A percentile compares a stretch with the other conserved stretches of the same genome.
Evolutionary conservation across 2,113 vertebrate species (phyloP).

Genomic region (Odontophorus gujanensis): DNA sequence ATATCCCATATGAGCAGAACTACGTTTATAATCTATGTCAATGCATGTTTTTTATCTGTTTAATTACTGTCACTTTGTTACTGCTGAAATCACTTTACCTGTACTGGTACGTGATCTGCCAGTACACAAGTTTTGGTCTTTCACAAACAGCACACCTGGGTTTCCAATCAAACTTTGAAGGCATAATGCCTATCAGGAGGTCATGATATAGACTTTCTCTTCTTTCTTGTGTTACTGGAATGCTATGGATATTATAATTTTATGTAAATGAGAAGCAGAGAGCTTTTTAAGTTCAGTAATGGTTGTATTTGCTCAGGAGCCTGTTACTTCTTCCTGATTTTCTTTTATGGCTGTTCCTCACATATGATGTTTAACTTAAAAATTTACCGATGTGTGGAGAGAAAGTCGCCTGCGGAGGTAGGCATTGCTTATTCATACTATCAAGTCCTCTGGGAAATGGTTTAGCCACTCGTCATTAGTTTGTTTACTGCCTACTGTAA

Average conservation of each 20-base stretch:
- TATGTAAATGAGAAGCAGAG: not conserved
- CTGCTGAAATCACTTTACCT: not conserved
- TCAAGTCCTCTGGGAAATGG: not conserved
- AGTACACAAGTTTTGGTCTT: not conserved
- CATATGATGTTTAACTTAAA: not conserved
- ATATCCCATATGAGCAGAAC: accelerated
- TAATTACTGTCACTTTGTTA: not conserved
- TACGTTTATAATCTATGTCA: not conserved
- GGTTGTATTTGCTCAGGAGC: not conserved
- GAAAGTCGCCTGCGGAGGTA: not conserved
- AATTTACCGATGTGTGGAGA: not conserved
- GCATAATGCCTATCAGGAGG: not conserved
- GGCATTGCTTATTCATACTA: slow-evolving; percentile 16
- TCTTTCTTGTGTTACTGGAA: not conserved
- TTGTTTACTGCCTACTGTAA: not conserved
- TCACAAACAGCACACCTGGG: not conserved
- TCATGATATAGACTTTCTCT: not conserved
- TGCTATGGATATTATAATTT: not conserved
- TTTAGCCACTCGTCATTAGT: slow-evolving; percentile 26
- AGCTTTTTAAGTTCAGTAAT: not conserved
- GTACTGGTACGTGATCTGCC: not conserved
- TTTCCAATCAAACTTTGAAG: not conserved
- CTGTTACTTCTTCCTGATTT: not conserved
- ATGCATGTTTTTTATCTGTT: not conserved
- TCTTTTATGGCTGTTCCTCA: not conserved